Evolutionary conservation across 2,113 vertebrate species (phyloP), one percentile per base, ranked within the genome.

Genomic region (Datnioides undecimradiatus): DNA sequence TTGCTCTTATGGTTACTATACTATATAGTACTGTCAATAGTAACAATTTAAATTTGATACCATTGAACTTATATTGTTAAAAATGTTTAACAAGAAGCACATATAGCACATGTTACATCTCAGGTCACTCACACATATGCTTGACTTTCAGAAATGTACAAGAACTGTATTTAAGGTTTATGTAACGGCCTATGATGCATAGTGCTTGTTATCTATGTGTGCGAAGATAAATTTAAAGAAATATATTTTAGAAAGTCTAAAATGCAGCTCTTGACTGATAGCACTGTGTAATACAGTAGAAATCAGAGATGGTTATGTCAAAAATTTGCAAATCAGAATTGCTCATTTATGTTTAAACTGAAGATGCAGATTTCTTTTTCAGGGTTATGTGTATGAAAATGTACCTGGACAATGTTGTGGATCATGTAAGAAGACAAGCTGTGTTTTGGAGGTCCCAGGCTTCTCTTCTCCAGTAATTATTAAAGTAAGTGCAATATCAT

Each of bases 381-480:
- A 60, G 96, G 96, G 94, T 29, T 79, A 82, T 29, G 55, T 76
- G 36, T n/a, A n/a, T 58, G 33, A 73, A 9, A 6, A 0, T 0
- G 17, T 59, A 33, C 76, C 92, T 0, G 95, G 91, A 31, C 0
- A 94, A 45, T 98, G 97, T 88, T 98, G 97, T 10, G 96, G 95
- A 87, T 31, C 45, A 2, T 98, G 97, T 46, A 72, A 69, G 10
- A 84, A 75, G 74, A 65, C 38, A 0, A 83, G 83, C n/a, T 98
- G 97, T 74, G 6, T 86, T 71, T 31, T 95, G 33, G 16, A 36
- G 8, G n/a, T 89, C 33, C 43, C 80, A 34, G 90, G 91, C 19
- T 6, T 38, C 51, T 87, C 73, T 1, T 2, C 87, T 54, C 45
- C 85, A 1, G 74, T 95, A 33, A 4, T 90, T 25, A 84, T 96